These are phyloP conservation scores for Sarcoramphus papa DNA, from an alignment of 2,797 vertebrate species.

Conservation along the genomic window DNA sequence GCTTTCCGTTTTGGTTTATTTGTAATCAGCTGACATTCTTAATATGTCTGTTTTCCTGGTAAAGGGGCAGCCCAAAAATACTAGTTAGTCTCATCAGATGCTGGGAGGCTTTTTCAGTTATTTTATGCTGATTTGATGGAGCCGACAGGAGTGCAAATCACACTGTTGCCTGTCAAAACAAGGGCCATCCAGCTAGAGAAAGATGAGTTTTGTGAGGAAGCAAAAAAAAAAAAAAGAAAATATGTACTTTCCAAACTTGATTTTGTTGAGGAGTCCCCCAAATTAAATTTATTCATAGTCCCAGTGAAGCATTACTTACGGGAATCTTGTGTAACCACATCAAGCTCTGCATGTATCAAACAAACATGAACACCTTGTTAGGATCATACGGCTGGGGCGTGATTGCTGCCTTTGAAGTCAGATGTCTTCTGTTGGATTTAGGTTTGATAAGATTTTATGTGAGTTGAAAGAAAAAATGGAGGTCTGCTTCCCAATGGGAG, in stretches of 20 bases:
- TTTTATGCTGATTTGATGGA: neutral
- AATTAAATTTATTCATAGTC: neutral
- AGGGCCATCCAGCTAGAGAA: neutral
- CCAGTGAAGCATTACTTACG: neutral
- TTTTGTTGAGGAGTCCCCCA: neutral
- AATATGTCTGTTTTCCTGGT: neutral
- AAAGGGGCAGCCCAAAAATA: neutral
- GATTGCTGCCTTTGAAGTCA: neutral
- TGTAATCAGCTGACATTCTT: neutral
- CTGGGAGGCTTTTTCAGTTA: neutral
- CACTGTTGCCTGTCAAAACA: neutral
- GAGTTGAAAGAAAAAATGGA: neutral
- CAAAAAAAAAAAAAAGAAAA: neutral
- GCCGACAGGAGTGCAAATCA: neutral
- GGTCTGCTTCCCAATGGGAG: neutral
- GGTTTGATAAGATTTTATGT: neutral
- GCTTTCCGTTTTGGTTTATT: neutral
- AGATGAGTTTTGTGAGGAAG: neutral
- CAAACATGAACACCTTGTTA: neutral
- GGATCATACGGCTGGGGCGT: rapidly evolving
- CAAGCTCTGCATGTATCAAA: neutral
- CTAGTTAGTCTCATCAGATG: neutral
- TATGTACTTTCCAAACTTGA: neutral
- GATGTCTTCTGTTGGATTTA: neutral
- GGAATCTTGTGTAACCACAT: neutral